Percentiles rank a stretch among this genome's conserved stretches.
phyloP scores from a whole-genome alignment of 2,113 vertebrate species.

The Struthidea cinerea region DNA sequence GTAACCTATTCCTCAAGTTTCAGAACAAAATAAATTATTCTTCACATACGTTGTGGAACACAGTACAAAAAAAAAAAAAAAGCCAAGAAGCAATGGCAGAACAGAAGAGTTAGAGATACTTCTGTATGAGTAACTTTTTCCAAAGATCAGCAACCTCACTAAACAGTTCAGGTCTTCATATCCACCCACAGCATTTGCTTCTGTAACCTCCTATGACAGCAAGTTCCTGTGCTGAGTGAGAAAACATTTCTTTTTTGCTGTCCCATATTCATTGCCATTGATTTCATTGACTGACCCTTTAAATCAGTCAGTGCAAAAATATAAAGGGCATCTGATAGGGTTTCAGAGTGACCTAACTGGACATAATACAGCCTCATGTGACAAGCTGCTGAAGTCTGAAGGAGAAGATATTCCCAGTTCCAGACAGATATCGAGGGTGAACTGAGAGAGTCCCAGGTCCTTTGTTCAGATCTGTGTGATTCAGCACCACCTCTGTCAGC shows the following conservation, averaged over 20 bases:
- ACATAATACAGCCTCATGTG: not conserved
- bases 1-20: not conserved
- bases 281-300: conserved; percentile 29
- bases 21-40: not conserved
- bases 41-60: not conserved
- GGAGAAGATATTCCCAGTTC: not conserved
- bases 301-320: not conserved
- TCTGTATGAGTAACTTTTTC: not conserved
- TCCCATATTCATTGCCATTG: not conserved
- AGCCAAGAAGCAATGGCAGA: not conserved
- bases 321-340: not conserved
- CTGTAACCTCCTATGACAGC: not conserved
- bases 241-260: not conserved
- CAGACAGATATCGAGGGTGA: not conserved
- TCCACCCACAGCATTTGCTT: not conserved
- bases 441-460: not conserved
- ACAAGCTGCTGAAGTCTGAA: not conserved
- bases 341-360: not conserved
- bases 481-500: not conserved
- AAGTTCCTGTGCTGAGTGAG: not conserved
- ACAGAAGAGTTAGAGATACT: not conserved
- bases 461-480: not conserved
- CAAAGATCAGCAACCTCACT: not conserved
- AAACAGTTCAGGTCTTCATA: not conserved
- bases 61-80: not conserved